Evolutionary conservation across 2,888 invertebrate genomes (phyloP).

Genomic region (Rhingia rostrata): DNA sequence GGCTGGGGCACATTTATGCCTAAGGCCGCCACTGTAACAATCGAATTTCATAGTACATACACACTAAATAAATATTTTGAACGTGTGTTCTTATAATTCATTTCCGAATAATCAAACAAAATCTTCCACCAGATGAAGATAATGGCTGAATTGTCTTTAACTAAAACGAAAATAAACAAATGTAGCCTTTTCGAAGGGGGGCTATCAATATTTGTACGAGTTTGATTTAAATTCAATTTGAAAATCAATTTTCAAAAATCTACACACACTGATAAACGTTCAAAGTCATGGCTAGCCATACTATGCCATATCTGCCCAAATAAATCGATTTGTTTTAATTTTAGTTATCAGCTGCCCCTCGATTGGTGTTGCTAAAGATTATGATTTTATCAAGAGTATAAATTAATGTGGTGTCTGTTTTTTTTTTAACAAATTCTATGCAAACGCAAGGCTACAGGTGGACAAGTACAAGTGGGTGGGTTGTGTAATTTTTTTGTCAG

Average conservation of each 20-base stretch:
- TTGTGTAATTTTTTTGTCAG: no score
- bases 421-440: no score
- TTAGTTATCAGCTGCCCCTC: neutral
- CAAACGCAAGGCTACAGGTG: no score
- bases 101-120: no score
- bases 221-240: neutral
- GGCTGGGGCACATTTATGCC: no score
- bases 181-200: neutral
- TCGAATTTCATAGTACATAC: no score
- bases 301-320: neutral
- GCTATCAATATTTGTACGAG: neutral
- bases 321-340: neutral
- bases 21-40: no score
- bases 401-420: no score
- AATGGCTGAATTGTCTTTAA: neutral
- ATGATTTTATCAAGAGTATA: neutral
- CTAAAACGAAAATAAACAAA: constrained; percentile 2
- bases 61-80: no score
- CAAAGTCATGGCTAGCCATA: neutral
- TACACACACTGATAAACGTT: neutral
- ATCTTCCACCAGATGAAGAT: neutral
- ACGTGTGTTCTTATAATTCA: no score
- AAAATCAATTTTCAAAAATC: neutral
- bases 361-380: neutral
- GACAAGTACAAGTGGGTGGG: no score